Base-by-base conservation (phyloP, 2,113 vertebrate species). In the Pituophis catenifer region DNA sequence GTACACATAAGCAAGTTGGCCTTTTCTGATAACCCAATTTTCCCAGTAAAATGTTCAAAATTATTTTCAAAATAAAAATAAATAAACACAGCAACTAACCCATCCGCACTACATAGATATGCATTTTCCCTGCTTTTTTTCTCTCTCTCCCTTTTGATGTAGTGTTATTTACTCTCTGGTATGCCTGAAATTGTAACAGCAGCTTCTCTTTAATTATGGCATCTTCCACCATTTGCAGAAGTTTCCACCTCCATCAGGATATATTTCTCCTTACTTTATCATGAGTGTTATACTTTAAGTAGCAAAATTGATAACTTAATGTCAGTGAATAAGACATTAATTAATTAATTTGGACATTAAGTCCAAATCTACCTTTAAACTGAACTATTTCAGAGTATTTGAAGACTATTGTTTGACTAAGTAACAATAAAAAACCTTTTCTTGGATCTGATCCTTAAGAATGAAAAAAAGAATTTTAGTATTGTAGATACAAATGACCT, bases 381-480 rank as follows among this genome's bases (percentile, higher is more conserved):
- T 65, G 58, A 65, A 10, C 24, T 65, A 11, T 26, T 33, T 52
- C 21, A 7, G 87, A 33, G 5, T 38, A 50, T 26, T 7, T 50
- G 12, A 52, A n/a, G 44, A 19, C 19, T 5, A 0, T 15, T 0
- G 3, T 88, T 33, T 0, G 17, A 89, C 21, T 5, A 48, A 70
- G 85, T 4, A 24, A 92, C 1, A 91, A 50, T 58, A 29, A 38
- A 1, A 85, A 2, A 24, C 50, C 91, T 44, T 24, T 38, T 1
- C 0, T 2, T 0, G 88, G 33, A 81, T 11, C 75, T 5, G 11
- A 0, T 0, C 17, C 50, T 53, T 75, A 3, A 21, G 13, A 1
- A 6, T 0, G 12, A 52, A 89, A n/a, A 0, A 12, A 86, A 86
- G 91, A 91, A 38, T 29, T 95, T 81, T 81, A 44, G 33, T 44